Percentiles rank a stretch among this genome's conserved stretches.
Evolutionary conservation across 2,888 invertebrate genomes (phyloP).

Genomic region (Drosophila koepferae): DNA sequence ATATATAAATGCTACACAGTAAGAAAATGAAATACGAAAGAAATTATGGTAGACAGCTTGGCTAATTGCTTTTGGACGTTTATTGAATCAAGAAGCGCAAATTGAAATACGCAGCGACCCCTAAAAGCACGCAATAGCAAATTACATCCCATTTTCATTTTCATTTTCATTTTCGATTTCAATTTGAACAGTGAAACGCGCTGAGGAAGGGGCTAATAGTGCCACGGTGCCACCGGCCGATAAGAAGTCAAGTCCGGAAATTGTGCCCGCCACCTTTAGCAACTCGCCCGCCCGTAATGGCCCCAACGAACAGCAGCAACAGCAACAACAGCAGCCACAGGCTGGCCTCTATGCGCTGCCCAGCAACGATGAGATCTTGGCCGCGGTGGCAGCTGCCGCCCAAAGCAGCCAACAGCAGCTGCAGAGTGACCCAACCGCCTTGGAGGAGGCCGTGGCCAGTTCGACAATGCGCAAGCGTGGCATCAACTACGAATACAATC

Average conservation of each 20-base stretch:
- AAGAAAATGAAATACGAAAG: slow-evolving; percentile 38
- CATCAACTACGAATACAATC: slow-evolving; percentile 77
- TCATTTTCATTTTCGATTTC: slow-evolving; percentile 42
- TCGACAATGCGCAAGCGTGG: slow-evolving; percentile 83
- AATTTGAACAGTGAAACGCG: slow-evolving; percentile 53
- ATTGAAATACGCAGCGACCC: slow-evolving; percentile 57
- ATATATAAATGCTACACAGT: slow-evolving; percentile 25
- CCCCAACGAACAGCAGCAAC: slow-evolving; percentile 18
- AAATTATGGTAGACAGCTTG: slow-evolving; percentile 65
- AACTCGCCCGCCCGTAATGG: slow-evolving; percentile 62
- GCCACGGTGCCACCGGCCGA: slow-evolving; percentile 64
- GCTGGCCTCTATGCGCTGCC: slow-evolving; percentile 67
- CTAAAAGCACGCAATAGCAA: slow-evolving; percentile 52
- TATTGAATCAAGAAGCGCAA: slow-evolving; percentile 67
- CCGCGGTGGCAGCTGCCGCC: slow-evolving; percentile 81
- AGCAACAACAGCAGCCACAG: slow-evolving; percentile 28
- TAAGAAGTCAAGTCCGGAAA: slow-evolving; percentile 83
- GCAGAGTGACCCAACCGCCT: slow-evolving; percentile 62
- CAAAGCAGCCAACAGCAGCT: slow-evolving; percentile 71
- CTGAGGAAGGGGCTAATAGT: slow-evolving; percentile 41
- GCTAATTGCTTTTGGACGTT: slow-evolving; percentile 72
- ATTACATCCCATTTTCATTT: slow-evolving; percentile 49
- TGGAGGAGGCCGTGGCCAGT: slow-evolving; percentile 65
- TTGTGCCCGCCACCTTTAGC: slow-evolving; percentile 81
- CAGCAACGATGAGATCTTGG: slow-evolving; percentile 78